Evolutionary conservation across 2,113 vertebrate species (phyloP).

Genomic region (Thermophis baileyi): DNA sequence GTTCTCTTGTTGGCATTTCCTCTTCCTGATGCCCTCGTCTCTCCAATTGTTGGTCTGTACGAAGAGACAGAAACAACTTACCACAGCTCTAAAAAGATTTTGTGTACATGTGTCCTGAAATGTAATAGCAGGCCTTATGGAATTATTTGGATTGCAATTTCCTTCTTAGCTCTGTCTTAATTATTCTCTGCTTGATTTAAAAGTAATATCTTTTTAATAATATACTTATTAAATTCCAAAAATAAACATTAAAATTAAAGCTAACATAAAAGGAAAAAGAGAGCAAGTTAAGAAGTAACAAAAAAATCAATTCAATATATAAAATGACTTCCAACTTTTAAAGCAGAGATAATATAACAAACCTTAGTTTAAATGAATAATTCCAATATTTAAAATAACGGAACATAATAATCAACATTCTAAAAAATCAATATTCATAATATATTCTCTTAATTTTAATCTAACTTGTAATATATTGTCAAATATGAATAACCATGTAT

Average conservation of each 20-base stretch:
- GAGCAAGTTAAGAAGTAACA: background rate
- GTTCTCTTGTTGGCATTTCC: background rate
- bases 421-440: background rate
- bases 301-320: background rate
- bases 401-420: background rate
- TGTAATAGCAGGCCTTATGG: background rate
- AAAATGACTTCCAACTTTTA: background rate
- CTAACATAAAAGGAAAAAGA: background rate
- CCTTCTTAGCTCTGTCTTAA: background rate
- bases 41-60: background rate
- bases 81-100: background rate
- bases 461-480: background rate
- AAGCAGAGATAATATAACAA: background rate
- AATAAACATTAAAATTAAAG: background rate
- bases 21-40: background rate
- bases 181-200: background rate
- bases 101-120: background rate
- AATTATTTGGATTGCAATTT: background rate
- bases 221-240: background rate
- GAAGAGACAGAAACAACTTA: background rate
- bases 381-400: background rate
- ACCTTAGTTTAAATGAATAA: background rate
- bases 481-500: background rate
- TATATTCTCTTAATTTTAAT: background rate
- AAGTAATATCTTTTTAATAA: slow-evolving; percentile 3